phyloP scores from a whole-genome alignment of 2,797 vertebrate genomes.

The Parotocinclus haroldoi region DNA sequence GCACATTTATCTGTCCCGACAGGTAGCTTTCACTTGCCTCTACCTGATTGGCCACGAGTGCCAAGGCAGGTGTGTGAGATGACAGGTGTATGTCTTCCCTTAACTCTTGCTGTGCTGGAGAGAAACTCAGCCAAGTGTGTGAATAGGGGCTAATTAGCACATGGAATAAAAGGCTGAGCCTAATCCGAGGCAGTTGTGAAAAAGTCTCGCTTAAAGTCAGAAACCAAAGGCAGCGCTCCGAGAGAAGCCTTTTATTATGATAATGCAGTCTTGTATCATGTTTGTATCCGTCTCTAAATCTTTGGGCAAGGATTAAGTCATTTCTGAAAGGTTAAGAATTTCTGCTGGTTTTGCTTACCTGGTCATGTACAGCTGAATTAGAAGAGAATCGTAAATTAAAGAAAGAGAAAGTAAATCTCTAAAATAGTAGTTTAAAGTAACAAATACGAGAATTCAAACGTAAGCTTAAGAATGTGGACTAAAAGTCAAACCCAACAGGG shows the following conservation, averaged over 20 bases:
- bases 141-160: constrained; percentile 53
- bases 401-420: no score
- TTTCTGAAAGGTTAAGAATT: background rate
- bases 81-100: constrained; percentile 85
- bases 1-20: constrained; percentile 79
- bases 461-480: no score
- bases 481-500: no score
- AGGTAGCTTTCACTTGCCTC: constrained; percentile 64
- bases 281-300: constrained; percentile 6
- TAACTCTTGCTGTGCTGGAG: constrained; percentile 75
- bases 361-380: no score
- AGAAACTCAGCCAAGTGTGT: constrained; percentile 54
- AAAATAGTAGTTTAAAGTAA: no score
- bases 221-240: constrained; percentile 40
- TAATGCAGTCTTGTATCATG: constrained; percentile 36
- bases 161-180: constrained; percentile 59
- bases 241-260: constrained; percentile 54
- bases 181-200: constrained; percentile 60
- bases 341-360: no score
- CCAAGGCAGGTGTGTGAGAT: constrained; percentile 86
- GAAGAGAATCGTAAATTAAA: no score
- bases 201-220: constrained; percentile 48
- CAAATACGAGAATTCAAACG: no score
- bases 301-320: constrained; percentile 24
- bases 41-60: constrained; percentile 79